phyloP scores from a whole-genome alignment of 2,888 invertebrate species.

The Loripinus fragilis region DNA sequence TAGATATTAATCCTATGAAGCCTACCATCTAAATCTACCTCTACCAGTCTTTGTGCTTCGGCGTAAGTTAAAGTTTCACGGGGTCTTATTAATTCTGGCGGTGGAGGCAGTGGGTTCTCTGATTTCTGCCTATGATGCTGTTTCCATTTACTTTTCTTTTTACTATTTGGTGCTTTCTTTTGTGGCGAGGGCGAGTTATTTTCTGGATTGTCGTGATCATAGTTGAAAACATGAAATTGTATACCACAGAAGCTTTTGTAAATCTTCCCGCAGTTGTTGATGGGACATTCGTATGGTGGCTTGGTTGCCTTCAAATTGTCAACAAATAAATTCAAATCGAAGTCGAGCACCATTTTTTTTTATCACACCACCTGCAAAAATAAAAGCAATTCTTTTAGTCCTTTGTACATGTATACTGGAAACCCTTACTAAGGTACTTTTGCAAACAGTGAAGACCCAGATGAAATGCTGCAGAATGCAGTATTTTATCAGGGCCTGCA shows the following conservation, averaged over 20 bases:
- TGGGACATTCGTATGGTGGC: conserved; percentile 94
- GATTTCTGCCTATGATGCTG: conserved; percentile 76
- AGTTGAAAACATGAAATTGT: conserved; percentile 93
- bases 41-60: conserved; percentile 93
- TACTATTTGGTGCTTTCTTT: conserved; percentile 67
- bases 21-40: conserved; percentile 93
- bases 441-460: too few species aligned
- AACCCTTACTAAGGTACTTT: too few species aligned
- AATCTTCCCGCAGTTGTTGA: conserved; percentile 92
- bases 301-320: conserved; percentile 92
- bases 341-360: conserved; percentile 89
- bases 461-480: too few species aligned
- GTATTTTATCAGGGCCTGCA: too few species aligned
- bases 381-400: background rate
- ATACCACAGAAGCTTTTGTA: conserved; percentile 94
- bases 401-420: too few species aligned
- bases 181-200: conserved; percentile 70
- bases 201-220: conserved; percentile 90
- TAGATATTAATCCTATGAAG: conserved; percentile 87
- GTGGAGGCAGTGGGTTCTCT: conserved; percentile 79
- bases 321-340: conserved; percentile 93
- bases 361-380: background rate
- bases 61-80: conserved; percentile 91
- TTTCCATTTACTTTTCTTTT: conserved; percentile 84
- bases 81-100: conserved; percentile 81